Percentiles rank a stretch among this genome's conserved stretches.
These are phyloP conservation scores for Neostethus bicornis DNA, from an alignment of 2,797 vertebrate species.

Conservation along the genomic window DNA sequence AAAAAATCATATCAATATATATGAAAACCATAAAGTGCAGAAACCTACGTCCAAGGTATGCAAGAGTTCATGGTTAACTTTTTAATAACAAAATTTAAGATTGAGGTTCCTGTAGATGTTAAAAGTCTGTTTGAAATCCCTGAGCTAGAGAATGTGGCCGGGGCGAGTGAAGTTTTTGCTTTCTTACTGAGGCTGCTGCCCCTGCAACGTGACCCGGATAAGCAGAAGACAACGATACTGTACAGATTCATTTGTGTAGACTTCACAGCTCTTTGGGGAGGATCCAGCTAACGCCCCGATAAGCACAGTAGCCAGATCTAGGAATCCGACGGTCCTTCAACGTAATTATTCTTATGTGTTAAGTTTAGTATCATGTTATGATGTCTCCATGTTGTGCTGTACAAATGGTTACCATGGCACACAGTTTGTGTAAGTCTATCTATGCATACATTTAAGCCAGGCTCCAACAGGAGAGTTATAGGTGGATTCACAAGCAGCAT, in stretches of 20 bases:
- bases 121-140: too few species aligned
- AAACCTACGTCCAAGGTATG: too few species aligned
- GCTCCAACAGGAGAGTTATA: slow-evolving; percentile 20
- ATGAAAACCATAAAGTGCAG: too few species aligned
- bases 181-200: too few species aligned
- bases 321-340: slow-evolving; percentile 17
- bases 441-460: slow-evolving; percentile 24
- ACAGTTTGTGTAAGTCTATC: slow-evolving; percentile 5
- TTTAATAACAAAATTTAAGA: too few species aligned
- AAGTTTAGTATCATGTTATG: slow-evolving; percentile 2
- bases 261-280: background rate
- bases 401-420: slow-evolving; percentile 33
- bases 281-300: slow-evolving; percentile 16
- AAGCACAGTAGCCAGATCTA: slow-evolving; percentile 12
- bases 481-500: slow-evolving; percentile 38
- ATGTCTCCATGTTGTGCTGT: slow-evolving; percentile 1
- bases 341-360: background rate
- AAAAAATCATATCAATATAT: too few species aligned
- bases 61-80: too few species aligned
- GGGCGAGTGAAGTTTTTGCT: too few species aligned
- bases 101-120: too few species aligned
- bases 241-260: background rate
- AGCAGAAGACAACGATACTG: too few species aligned
- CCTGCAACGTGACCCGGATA: too few species aligned
- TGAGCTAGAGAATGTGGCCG: too few species aligned